Conservation (phyloP, 35 echinoderm and acorn worm species). For the Amphiura filiformis region DNA sequence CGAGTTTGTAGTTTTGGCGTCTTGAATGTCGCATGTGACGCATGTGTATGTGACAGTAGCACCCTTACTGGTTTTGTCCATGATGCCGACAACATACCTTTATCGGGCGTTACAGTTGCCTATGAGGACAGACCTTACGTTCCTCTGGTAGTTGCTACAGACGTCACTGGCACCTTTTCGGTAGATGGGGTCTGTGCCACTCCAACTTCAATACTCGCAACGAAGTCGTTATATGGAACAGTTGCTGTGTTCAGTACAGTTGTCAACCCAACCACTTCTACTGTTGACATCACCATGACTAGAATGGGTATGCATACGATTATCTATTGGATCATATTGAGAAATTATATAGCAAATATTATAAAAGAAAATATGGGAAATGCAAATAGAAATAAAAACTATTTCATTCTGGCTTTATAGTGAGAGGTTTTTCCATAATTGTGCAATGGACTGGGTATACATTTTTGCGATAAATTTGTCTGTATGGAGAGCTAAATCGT, state of each 20-base stretch:
- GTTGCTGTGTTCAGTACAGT: background rate
- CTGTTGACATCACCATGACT: background rate
- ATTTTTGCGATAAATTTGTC: too few species aligned
- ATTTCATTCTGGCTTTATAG: too few species aligned
- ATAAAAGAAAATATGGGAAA: too few species aligned
- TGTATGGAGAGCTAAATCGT: too few species aligned
- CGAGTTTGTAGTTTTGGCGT: background rate
- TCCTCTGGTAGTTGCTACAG: background rate
- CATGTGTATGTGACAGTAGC: background rate
- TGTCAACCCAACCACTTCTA: background rate
- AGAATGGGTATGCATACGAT: background rate
- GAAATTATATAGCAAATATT: too few species aligned
- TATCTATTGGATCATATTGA: too few species aligned
- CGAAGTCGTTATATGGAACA: background rate
- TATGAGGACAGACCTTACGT: background rate
- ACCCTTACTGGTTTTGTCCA: background rate
- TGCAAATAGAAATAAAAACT: too few species aligned
- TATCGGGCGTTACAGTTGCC: background rate
- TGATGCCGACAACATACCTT: background rate
- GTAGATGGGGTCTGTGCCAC: background rate
- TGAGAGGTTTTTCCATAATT: too few species aligned
- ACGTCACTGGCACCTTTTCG: background rate
- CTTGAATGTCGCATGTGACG: background rate
- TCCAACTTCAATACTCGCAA: background rate
- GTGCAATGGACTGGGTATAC: too few species aligned